Conservation (phyloP, 2,113 vertebrate genomes). For the Donacobius atricapilla region DNA sequence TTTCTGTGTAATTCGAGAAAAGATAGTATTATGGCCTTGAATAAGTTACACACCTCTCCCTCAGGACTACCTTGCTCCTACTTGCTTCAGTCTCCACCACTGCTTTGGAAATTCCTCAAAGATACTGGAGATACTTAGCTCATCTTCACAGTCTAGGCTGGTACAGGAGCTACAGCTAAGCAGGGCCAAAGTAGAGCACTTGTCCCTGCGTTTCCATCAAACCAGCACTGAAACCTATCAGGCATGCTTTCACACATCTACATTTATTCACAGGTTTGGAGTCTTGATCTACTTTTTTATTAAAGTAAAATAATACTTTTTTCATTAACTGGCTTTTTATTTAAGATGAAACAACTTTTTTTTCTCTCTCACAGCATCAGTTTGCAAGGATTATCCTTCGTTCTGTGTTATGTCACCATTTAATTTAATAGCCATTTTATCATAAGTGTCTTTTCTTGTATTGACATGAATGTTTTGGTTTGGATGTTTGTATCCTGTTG, state of each 20-base stretch:
- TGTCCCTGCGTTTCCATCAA: background rate
- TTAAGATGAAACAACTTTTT: background rate
- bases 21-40: background rate
- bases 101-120: background rate
- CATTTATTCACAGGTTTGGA: background rate
- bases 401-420: background rate
- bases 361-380: background rate
- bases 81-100: background rate
- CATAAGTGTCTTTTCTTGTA: background rate
- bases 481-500: background rate
- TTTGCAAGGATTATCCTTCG: background rate
- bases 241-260: background rate
- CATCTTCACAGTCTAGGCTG: background rate
- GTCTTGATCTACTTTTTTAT: background rate
- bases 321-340: background rate
- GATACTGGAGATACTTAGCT: background rate
- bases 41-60: background rate
- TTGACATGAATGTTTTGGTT: background rate
- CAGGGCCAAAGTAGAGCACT: background rate
- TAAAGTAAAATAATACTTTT: constrained; percentile 16
- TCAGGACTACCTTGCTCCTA: background rate
- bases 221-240: background rate
- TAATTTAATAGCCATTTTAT: background rate
- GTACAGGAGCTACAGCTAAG: background rate
- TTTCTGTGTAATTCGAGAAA: background rate